Evolutionary conservation across 2,113 vertebrate species (phyloP).

Genomic region (Fulica atra): DNA sequence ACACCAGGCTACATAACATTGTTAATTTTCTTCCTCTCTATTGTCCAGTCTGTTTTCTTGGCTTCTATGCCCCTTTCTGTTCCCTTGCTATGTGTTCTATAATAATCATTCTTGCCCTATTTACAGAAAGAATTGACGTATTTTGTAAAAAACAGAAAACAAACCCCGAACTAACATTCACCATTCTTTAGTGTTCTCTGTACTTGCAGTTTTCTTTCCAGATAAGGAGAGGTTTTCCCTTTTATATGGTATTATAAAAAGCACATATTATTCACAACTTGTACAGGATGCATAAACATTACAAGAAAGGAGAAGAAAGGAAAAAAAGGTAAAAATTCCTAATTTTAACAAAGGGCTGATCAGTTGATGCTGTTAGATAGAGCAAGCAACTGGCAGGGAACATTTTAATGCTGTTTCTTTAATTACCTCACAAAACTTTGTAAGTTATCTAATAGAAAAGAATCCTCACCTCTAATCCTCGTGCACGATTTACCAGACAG

Average conservation of each 20-base stretch:
- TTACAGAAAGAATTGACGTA: not conserved
- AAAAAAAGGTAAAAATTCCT: not conserved
- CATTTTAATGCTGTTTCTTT: not conserved
- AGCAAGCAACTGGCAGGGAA: not conserved
- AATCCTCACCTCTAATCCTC: constrained; percentile 92
- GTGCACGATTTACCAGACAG: constrained; percentile 93
- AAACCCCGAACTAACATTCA: not conserved
- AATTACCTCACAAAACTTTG: not conserved
- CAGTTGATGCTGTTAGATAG: not conserved
- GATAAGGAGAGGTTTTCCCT: not conserved
- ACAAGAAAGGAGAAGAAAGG: not conserved
- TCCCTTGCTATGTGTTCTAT: not conserved
- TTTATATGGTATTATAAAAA: not conserved
- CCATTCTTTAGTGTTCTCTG: not conserved
- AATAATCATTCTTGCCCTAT: not conserved
- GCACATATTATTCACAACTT: not conserved
- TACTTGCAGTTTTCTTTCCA: not conserved
- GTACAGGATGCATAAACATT: not conserved
- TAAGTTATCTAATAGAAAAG: not conserved
- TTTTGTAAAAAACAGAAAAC: not conserved
- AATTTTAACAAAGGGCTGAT: not conserved
- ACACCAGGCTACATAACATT: not conserved
- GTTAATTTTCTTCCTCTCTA: not conserved
- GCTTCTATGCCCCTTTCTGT: not conserved
- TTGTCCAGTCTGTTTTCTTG: not conserved